Base-by-base conservation (phyloP, 2,113 vertebrate genomes). In the Oostethus manadensis region DNA sequence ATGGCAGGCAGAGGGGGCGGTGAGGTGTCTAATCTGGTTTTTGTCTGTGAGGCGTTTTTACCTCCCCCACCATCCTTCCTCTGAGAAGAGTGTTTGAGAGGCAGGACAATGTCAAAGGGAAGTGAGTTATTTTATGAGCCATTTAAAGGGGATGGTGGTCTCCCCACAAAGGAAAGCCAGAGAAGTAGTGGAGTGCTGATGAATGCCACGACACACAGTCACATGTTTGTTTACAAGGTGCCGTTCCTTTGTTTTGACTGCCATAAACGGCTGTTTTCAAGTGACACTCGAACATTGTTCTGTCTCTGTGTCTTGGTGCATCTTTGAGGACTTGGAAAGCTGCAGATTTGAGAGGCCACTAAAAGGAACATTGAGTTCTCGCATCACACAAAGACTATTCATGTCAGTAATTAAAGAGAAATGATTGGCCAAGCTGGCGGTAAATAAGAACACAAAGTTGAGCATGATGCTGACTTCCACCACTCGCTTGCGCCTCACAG, bases 51-150 rank as follows among this genome's bases (percentile, higher is more conserved):
- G 82, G 80, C 76, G 75, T 75, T 85, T 85, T 78, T 72, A 68
- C 85, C 70, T 74, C 74, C 77, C 68, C 77, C 80, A 62, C 75
- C 70, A 63, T 64, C 79, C 80, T 73, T 87, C 84, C 81, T 74
- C 71, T 73, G 73, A 78, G 84, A 84, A 77, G 71, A 64, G 71
- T 54, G 74, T 80, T 71, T 69, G 69, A 80, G 75, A 82, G 70
- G 76, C 78, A 79, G 84, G 82, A 81, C 79, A 81, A 73, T 79
- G 84, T 86, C 82, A 83, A 82, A 78, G 86, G 87, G 88, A 88
- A 88, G 86, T 84, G 80, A 87, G 84, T 89, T 86, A 79, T 87
- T 88, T 88, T 89, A 86, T 81, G 81, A 87, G 81, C 81, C 79
- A 53, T 88, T 89, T 87, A 79, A 79, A 86, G 72, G 80, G 66